Conservation (phyloP, 2,797 vertebrate genomes). For the Okamejei kenojei region DNA sequence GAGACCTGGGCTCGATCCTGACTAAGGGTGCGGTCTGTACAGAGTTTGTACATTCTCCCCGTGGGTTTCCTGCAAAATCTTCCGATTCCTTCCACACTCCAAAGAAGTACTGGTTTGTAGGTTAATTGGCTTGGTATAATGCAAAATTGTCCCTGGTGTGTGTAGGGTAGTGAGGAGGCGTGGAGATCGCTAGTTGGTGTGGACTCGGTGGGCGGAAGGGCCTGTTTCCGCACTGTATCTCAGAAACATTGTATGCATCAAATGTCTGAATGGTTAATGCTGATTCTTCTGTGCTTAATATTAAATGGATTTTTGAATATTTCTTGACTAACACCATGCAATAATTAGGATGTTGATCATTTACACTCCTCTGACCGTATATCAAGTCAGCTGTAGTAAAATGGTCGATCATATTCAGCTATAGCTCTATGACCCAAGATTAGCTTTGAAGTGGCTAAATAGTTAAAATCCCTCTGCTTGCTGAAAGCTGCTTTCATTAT, state of each 20-base stretch:
- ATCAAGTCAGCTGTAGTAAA: background rate
- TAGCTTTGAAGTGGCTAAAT: slow-evolving; percentile 42
- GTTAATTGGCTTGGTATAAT: too few species aligned
- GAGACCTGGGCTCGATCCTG: too few species aligned
- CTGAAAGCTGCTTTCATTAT: slow-evolving; percentile 44
- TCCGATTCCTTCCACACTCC: too few species aligned
- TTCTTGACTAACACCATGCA: background rate
- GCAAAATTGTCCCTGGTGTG: too few species aligned
- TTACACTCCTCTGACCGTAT: background rate
- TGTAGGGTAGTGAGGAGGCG: too few species aligned
- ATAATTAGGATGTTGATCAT: background rate
- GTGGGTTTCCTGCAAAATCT: too few species aligned
- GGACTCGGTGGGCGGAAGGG: too few species aligned
- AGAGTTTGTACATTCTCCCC: too few species aligned
- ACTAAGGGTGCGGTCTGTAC: too few species aligned
- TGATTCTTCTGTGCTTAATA: background rate
- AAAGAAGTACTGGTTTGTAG: too few species aligned
- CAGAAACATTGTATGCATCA: background rate
- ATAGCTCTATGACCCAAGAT: slow-evolving; percentile 41
- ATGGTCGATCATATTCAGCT: slow-evolving; percentile 41
- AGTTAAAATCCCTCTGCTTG: slow-evolving; percentile 43
- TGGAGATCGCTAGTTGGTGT: too few species aligned
- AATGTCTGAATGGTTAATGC: background rate
- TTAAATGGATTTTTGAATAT: background rate
- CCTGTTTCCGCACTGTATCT: too few species aligned